Percentiles rank a stretch among this genome's conserved stretches.
phyloP scores from a whole-genome alignment of 2,888 invertebrate species.

The Noctua pronuba region DNA sequence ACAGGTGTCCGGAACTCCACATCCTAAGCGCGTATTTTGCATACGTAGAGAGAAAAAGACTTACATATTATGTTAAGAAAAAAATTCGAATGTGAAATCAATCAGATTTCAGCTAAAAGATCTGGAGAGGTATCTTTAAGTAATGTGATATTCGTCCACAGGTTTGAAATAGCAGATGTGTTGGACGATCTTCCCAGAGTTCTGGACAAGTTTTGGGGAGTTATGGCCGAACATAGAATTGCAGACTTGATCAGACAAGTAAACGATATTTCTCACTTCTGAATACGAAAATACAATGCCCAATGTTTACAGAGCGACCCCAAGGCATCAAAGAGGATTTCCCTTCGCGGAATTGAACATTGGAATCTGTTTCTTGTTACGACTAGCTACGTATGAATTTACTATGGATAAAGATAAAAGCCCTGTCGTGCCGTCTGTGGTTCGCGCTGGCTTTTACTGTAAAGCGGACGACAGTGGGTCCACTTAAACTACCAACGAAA shows the following conservation, averaged over 20 bases:
- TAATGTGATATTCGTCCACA: conserved; percentile 61
- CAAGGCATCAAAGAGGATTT: neutral
- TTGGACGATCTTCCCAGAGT: conserved; percentile 80
- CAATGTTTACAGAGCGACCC: neutral
- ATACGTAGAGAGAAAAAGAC: neutral
- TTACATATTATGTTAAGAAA: neutral
- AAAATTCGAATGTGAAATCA: neutral
- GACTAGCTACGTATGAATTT: neutral
- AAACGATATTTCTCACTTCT: conserved; percentile 18
- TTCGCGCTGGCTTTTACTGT: neutral
- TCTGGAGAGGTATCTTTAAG: neutral
- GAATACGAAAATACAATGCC: neutral
- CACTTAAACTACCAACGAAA: conserved; percentile 1
- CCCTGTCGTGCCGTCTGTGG: too few species aligned
- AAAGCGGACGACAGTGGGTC: neutral
- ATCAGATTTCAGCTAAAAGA: neutral
- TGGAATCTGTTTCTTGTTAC: neutral
- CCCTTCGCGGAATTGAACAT: neutral
- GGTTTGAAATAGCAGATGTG: conserved; percentile 82
- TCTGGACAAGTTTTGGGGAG: conserved; percentile 81
- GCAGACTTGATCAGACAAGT: conserved; percentile 86
- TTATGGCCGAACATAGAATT: conserved; percentile 80
- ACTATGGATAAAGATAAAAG: neutral
- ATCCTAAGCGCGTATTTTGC: neutral
- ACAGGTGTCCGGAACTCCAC: neutral